Percentiles rank a stretch among this genome's conserved stretches.
Conservation (phyloP, 2,113 vertebrate species). For the Zosterops lateralis region DNA sequence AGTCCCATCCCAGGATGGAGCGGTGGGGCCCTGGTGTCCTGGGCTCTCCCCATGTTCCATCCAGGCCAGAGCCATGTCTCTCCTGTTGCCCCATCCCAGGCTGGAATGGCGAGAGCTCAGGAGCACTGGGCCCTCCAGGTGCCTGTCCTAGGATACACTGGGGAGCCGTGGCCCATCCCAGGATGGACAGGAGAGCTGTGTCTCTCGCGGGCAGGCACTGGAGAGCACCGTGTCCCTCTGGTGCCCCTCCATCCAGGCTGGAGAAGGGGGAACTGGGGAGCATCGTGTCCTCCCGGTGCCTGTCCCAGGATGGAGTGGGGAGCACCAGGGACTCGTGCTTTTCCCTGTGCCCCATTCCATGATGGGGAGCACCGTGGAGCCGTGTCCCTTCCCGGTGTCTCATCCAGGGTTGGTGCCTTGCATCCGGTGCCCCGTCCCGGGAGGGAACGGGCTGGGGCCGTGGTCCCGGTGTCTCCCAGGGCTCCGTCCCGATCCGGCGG, state of each 20-base stretch:
- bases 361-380: background rate
- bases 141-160: background rate
- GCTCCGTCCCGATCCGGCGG: background rate
- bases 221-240: background rate
- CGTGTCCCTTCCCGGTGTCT: no score
- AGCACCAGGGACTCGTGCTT: background rate
- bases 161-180: background rate
- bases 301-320: background rate
- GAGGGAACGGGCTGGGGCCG: rapidly evolving
- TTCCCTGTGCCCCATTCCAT: background rate
- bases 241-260: background rate
- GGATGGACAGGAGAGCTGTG: background rate
- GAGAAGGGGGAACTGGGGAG: background rate
- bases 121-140: background rate
- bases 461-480: background rate
- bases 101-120: background rate
- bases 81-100: background rate
- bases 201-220: background rate
- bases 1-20: background rate
- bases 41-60: background rate
- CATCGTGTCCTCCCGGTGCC: no score
- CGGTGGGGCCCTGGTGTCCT: no score
- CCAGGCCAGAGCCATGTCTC: background rate
- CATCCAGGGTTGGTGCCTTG: background rate
- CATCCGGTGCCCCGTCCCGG: rapidly evolving